phyloP scores from a whole-genome alignment of 2,113 vertebrate species.

The Macquaria ambigua region DNA sequence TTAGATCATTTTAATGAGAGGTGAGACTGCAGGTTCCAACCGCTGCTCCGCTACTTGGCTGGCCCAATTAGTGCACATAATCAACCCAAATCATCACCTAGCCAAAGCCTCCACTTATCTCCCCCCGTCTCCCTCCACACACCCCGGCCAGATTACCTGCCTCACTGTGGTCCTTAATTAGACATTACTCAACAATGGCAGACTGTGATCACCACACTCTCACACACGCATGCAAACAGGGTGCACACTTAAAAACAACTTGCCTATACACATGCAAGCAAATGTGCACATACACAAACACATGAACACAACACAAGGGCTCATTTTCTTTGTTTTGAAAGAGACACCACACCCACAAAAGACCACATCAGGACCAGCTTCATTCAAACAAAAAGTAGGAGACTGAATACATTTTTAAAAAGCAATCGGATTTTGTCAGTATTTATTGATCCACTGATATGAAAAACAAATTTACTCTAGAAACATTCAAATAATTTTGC shows the following conservation, averaged over 20 bases:
- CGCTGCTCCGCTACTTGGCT: slow-evolving; percentile 64
- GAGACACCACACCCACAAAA: too few species aligned
- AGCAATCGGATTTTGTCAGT: neutral
- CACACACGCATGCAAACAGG: slow-evolving; percentile 25
- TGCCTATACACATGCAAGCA: neutral
- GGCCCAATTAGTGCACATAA: slow-evolving; percentile 82
- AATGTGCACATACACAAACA: neutral
- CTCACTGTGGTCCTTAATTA: slow-evolving; percentile 76
- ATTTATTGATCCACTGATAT: neutral
- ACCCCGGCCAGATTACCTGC: slow-evolving; percentile 73
- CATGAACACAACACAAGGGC: neutral
- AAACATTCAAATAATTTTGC: neutral
- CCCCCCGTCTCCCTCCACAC: slow-evolving; percentile 32
- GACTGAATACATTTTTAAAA: neutral
- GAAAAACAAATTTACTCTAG: neutral
- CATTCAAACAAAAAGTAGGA: neutral
- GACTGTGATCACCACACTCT: slow-evolving; percentile 60
- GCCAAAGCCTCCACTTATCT: slow-evolving; percentile 63
- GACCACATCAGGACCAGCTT: neutral
- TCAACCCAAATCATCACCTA: slow-evolving; percentile 80
- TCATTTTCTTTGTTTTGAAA: slow-evolving; percentile 42
- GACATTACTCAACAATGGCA: slow-evolving; percentile 76
- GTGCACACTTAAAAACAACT: slow-evolving; percentile 25
- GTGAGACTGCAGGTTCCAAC: slow-evolving; percentile 75
- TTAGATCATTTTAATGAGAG: slow-evolving; percentile 84